Evolutionary conservation across 30 jellyfish, hydroid and myxozoan species (phyloP).

Genomic region (Hydra vulgaris): DNA sequence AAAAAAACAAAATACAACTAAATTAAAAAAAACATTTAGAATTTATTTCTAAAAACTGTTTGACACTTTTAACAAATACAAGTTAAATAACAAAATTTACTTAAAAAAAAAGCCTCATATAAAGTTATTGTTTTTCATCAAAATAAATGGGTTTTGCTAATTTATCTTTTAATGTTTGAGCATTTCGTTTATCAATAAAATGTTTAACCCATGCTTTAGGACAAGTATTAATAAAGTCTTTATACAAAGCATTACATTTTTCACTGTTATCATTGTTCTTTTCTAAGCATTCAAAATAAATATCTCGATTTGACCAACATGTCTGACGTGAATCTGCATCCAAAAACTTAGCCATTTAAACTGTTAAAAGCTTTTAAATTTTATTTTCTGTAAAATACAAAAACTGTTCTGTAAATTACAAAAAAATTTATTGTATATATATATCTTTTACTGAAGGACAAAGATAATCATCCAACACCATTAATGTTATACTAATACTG

Average conservation of each 20-base stretch:
- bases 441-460: too few relatives aligned
- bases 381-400: background rate
- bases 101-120: background rate
- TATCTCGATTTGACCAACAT: constrained; percentile 66
- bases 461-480: too few relatives aligned
- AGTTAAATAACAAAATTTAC: too few relatives aligned
- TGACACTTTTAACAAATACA: too few relatives aligned
- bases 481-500: too few relatives aligned
- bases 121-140: background rate
- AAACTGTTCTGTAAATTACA: too few relatives aligned
- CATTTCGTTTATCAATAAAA: constrained; percentile 36
- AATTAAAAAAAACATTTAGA: too few relatives aligned
- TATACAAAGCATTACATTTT: constrained; percentile 35
- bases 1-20: too few relatives aligned
- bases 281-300: constrained; percentile 51
- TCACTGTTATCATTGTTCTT: constrained; percentile 20
- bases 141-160: constrained; percentile 1
- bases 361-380: background rate
- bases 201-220: constrained; percentile 84
- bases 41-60: too few relatives aligned
- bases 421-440: too few relatives aligned
- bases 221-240: constrained; percentile 45
- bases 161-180: constrained; percentile 39
- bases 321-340: constrained; percentile 38
- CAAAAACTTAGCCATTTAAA: constrained; percentile 44